Evolutionary conservation across 1,140 invertebrate species (phyloP), one percentile per base, ranked within the genome.

Genomic region (Pygmarrhopalites habei): DNA sequence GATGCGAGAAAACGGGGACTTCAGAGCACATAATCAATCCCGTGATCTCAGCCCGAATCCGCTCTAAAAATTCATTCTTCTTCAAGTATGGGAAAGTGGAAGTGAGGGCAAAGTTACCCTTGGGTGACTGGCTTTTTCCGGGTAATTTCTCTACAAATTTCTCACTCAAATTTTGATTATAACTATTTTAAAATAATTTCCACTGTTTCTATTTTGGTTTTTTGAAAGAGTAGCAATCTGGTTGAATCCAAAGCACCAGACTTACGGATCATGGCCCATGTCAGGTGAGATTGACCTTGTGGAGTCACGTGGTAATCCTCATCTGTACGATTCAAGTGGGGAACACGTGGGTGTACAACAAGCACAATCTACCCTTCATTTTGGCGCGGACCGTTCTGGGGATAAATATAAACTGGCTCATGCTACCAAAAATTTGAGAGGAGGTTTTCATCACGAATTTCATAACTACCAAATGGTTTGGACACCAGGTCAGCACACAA

Each of bases 31-130:
- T 57, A n/a, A 30, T 62, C 30, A 47, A 47, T 47, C 60, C 60
- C 0, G 32, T 57, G 19, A 62, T 82, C n/a, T 87, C 86, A 1
- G 85, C 83, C 4, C 80, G 82, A 69, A 73, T 91, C 30, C 80
- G 81, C 19, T 86, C 86, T 0, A 81, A 80, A 58, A 75, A 82
- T 43, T 77, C 75, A 19, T 87, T 90, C 68, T 77, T 75, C 64
- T 86, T 87, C 72, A 82, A 80, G 66, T 90, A 85, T 68, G 88
- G 87, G 14, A 81, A 78, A 72, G 78, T 90, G 14, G 86, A 89
- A 73, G 79, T 89, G 2, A 76, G 80, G 43, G 56, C 56, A 35
- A 58, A 58, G 30, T 19, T 64, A 19, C 62, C 62, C 23, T 21
- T 25, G 12, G 62, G 62, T 19, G 62, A 64, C 39, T 64, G 62